Base-by-base conservation (phyloP, 2,888 invertebrate genomes). In the Clitarchus hookeri region DNA sequence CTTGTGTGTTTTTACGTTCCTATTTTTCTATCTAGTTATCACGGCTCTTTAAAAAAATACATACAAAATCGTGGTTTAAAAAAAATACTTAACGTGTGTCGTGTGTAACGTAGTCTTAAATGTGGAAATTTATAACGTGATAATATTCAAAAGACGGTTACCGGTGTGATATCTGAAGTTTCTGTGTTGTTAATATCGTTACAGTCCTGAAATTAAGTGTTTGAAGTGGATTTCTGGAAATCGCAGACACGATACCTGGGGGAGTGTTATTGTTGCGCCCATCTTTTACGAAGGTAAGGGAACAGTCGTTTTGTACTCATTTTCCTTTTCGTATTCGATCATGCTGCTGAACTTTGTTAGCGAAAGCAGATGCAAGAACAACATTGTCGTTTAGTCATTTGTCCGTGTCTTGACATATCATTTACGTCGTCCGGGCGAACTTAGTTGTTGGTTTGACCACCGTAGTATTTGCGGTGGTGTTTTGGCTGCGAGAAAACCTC, bases 211-310 rank as follows among this genome's bases (percentile, higher is more conserved):
- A 65, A 65, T 65, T 9, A 11, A 65, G 8, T 16, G 65, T 23
- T n/a, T 23, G 65, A 65, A 65, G 65, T 65, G 65, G 19, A 65
- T 65, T 65, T 65, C n/a, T 65, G 65, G 65, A 6, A 65, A 65
- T n/a, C 23, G 19, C 19, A 9, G 65, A 65, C 19, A 65, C 65
- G n/a, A n/a, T 23, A 65, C 65, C 65, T 65, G 65, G 65, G 53
- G 13, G 0, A 65, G 65, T 65, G 65, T 11, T 65, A 65, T 65
- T 65, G 8, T 65, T 65, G 23, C 65, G 53, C 53, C 53, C 13
- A 53, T 53, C 53, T 53, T 53, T 53, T n/a, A 65, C 65, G n/a
- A 65, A 65, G 65, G 65, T 65, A 65, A 65, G 65, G 65, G 65
- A 65, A 36, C 36, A 36, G 36, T 36, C 36, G 36, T 36, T 36